Base-by-base conservation (phyloP, 2,888 invertebrate species). In the Polyommatus icarus region DNA sequence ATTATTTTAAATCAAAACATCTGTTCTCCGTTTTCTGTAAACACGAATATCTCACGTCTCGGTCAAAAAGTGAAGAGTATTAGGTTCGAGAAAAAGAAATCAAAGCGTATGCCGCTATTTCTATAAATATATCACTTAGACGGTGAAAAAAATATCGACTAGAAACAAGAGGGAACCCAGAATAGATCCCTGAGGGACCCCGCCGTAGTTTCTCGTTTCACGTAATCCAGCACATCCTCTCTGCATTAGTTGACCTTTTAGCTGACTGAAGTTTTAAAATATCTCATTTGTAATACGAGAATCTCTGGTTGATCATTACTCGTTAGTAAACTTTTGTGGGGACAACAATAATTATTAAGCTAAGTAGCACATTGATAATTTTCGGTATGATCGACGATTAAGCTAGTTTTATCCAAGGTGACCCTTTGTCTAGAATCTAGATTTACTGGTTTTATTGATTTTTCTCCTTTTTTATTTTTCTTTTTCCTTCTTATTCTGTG, bases 181-280 rank as follows among this genome's bases (percentile, higher is more conserved):
- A 93, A 93, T 93, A 93, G 91, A 88, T 93, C 93, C 93, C 93
- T 87, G 87, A 84, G 93, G 92, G 92, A 94, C 92, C 90, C 87
- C 83, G 89, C 87, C 81, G 82, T 90, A 89, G 85, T 84, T 85
- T 87, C 86, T 87, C 85, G 86, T 86, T 87, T 86, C 86, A 87
- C 88, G 84, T 86, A 84, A 84, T 83, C 85, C 84, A 85, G 85
- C 82, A 84, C 36, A 76, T 77, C 72, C 81, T 82, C 84, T 84
- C 59, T 78, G 59, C 72, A 78, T 80, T 81, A 77, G 73, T 57
- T 59, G 73, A 77, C 73, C 59, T 59, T 72, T 77, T 77, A 73
- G 59, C 77, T 75, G 75, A 75, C 75, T 75, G 50, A 50, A 75
- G 46, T 75, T 73, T 75, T 75, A 75, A 75, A 75, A 75, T 75